These are phyloP conservation scores for Peromyscus polionotus DNA, from an alignment of 2,113 vertebrate genomes.

Conservation along the genomic window DNA sequence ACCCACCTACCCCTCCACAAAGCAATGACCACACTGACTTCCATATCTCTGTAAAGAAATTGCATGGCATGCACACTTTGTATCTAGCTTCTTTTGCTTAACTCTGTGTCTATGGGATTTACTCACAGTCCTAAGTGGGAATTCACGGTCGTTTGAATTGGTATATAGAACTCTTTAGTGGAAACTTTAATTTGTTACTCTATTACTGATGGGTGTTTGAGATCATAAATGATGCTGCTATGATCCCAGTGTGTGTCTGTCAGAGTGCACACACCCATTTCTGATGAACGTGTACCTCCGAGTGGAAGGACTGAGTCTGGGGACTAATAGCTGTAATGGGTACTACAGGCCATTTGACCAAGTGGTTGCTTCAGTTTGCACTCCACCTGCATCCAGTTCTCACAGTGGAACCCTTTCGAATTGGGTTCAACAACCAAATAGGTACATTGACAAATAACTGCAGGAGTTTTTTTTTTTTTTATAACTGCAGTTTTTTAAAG, in stretches of 20 bases:
- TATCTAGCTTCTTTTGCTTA: slow-evolving; percentile 9
- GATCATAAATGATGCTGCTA: not conserved
- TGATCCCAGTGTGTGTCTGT: not conserved
- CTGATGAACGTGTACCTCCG: not conserved
- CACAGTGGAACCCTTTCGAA: not conserved
- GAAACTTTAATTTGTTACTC: not conserved
- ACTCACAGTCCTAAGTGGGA: not conserved
- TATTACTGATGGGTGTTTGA: slow-evolving; percentile 8
- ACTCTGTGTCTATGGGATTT: not conserved
- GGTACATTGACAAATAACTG: not conserved
- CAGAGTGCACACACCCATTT: not conserved
- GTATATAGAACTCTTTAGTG: not conserved
- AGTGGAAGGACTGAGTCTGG: not conserved
- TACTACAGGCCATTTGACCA: not conserved
- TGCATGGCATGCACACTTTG: not conserved
- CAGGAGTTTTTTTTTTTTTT: not conserved
- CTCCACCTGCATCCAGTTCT: not conserved
- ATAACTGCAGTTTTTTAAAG: slow-evolving; percentile 50
- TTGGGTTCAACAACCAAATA: not conserved
- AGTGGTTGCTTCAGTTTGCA: not conserved
- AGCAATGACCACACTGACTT: not conserved
- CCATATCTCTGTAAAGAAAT: not conserved
- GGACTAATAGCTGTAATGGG: not conserved
- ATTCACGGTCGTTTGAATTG: not conserved
- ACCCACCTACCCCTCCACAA: not conserved